Evolutionary conservation across 2,113 vertebrate species (phyloP).

Genomic region (Uropsilus gracilis): DNA sequence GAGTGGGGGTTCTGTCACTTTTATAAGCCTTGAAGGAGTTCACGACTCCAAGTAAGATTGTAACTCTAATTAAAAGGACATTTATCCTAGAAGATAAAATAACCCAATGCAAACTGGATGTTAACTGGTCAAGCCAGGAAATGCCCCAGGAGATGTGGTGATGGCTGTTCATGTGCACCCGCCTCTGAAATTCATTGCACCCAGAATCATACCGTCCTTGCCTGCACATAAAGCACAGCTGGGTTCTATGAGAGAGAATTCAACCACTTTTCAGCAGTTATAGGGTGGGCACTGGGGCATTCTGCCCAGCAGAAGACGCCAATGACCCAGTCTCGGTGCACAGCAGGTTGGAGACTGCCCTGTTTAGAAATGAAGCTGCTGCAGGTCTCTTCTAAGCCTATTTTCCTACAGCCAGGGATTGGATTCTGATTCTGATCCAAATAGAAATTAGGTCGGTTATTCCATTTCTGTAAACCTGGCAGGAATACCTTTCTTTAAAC

Average conservation of each 20-base stretch:
- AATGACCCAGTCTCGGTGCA: background rate
- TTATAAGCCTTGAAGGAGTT: slow-evolving; percentile 33
- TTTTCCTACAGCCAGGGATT: slow-evolving; percentile 57
- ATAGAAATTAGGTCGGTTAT: slow-evolving; percentile 77
- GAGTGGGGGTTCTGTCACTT: background rate
- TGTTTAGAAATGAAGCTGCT: slow-evolving; percentile 49
- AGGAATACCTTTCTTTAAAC: slow-evolving; percentile 74
- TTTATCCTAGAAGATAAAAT: background rate
- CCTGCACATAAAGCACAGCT: slow-evolving; percentile 13
- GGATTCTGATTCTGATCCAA: slow-evolving; percentile 73
- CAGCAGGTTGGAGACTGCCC: background rate
- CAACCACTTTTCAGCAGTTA: slow-evolving; percentile 24
- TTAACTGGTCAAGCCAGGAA: slow-evolving; percentile 35
- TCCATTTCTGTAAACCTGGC: slow-evolving; percentile 74
- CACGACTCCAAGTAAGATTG: slow-evolving; percentile 31
- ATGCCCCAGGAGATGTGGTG: background rate
- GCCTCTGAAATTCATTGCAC: slow-evolving; percentile 19
- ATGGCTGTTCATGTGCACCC: slow-evolving; percentile 9
- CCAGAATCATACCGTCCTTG: slow-evolving; percentile 51
- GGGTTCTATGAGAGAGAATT: background rate
- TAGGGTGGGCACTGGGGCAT: background rate
- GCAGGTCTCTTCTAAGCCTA: slow-evolving; percentile 22
- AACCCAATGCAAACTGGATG: background rate
- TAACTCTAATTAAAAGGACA: slow-evolving; percentile 48
- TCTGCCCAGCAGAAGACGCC: slow-evolving; percentile 32